phyloP scores from a whole-genome alignment of 2,888 invertebrate genomes.

The Cremastobaeus sp. region DNA sequence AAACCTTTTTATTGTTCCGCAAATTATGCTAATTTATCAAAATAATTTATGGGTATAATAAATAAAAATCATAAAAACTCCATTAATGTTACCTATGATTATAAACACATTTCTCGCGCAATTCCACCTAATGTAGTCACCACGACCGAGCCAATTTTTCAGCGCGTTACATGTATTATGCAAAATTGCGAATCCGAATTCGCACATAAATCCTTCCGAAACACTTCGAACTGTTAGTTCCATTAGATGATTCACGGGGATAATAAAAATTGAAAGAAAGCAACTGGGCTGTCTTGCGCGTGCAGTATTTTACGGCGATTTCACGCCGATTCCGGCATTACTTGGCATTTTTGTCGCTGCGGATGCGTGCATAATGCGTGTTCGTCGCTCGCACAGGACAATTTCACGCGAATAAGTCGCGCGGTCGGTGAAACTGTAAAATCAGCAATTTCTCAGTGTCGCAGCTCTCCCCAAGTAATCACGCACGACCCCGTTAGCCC shows the following conservation, averaged over 20 bases:
- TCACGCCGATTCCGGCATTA: slow-evolving; percentile 43
- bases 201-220: slow-evolving; percentile 16
- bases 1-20: too few relatives aligned
- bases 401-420: slow-evolving; percentile 59
- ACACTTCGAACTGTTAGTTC: slow-evolving; percentile 14
- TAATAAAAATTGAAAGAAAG: slow-evolving; percentile 29
- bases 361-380: slow-evolving; percentile 50
- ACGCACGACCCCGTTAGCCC: slow-evolving; percentile 51
- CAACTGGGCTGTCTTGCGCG: slow-evolving; percentile 34
- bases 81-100: too few relatives aligned
- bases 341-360: slow-evolving; percentile 42
- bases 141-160: too few relatives aligned
- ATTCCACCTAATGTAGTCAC: too few relatives aligned
- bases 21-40: neutral
- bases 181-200: neutral
- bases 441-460: slow-evolving; percentile 60
- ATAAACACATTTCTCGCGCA: too few relatives aligned
- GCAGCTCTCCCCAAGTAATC: slow-evolving; percentile 49
- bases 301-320: slow-evolving; percentile 54
- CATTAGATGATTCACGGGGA: slow-evolving; percentile 35
- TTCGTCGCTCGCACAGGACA: slow-evolving; percentile 27
- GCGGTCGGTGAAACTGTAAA: slow-evolving; percentile 55
- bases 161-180: too few relatives aligned
- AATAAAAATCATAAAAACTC: too few relatives aligned
- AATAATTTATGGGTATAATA: slow-evolving; percentile 8